phyloP scores from a whole-genome alignment of 2,113 vertebrate species.

The Coracopsis vasa region DNA sequence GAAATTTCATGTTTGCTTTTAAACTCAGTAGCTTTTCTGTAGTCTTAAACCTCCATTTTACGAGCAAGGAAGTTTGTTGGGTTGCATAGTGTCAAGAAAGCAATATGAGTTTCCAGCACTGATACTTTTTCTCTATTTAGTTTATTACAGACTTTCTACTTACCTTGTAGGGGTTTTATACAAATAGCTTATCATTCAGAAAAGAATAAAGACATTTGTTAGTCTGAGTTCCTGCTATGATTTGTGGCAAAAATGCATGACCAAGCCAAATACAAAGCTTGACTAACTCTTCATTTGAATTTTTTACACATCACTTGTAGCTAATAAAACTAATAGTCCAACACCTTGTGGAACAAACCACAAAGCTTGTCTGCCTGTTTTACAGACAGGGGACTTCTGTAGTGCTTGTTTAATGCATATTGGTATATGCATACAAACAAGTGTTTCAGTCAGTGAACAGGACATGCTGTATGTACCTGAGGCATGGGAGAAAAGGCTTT shows the following conservation, averaged over 20 bases:
- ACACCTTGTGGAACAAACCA: neutral
- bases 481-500: neutral
- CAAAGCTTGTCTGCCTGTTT: neutral
- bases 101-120: neutral
- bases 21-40: neutral
- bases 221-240: neutral
- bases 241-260: neutral
- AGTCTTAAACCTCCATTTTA: neutral
- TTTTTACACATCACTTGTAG: neutral
- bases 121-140: neutral
- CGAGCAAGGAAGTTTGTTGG: neutral
- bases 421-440: neutral
- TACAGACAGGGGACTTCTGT: neutral
- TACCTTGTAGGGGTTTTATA: neutral
- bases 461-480: neutral
- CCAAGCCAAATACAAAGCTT: neutral
- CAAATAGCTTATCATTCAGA: neutral
- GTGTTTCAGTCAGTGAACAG: neutral
- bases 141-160: neutral
- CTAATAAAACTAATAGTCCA: neutral
- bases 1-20: neutral
- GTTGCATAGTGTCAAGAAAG: neutral
- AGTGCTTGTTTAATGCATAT: neutral
- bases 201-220: neutral
- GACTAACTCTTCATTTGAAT: neutral